Base-by-base conservation (phyloP, 1,140 invertebrate genomes). In the Megalopta genalis region DNA sequence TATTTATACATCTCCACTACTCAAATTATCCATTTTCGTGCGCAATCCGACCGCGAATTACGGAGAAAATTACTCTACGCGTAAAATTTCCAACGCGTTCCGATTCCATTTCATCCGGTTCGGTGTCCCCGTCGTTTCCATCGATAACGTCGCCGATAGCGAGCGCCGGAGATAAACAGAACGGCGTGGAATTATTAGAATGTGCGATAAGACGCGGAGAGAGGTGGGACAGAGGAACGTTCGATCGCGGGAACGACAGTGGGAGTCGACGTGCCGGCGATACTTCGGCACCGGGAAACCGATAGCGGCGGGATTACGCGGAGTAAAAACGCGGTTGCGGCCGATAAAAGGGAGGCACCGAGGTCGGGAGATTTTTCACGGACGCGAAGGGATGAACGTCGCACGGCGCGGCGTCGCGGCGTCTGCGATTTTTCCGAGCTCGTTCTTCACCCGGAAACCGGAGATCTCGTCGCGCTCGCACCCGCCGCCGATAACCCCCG, bases 401-500 rank as follows among this genome's bases (percentile, higher is more conserved):
- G 32, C 32, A 32, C 32, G 32, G 32, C 32, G 32, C 32, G 32
- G 32, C 32, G 32, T 32, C 32, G 32, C 32, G 32, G 16, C 39
- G 12, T 21, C 42, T 3, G 67, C 23, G 42, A 54, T 57, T 76
- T 78, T 84, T 57, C 57, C 75, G 60, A 78, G 23, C 54, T 52
- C 32, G 75, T 83, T 74, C 18, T 21, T 52, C 81, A 85, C 83
- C 84, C 84, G 83, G 83, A 85, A 85, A 85, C 57, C 65, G 66
- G 37, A 23, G 63, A 71, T 76, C 74, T 81, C 69, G 79, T 76
- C 80, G 54, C 18, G 49, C 60, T 80, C 52, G 52, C 57, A 18
- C 64, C 70, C 37, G 23, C 5, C 12, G 25, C 21, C 57, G 84
- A 85, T 85, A 84, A 85, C 82, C 83, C 32, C 25, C 27, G 6